Base-by-base conservation (phyloP, 92 coral and sea anemone species). In the Paramuricea clavata region DNA sequence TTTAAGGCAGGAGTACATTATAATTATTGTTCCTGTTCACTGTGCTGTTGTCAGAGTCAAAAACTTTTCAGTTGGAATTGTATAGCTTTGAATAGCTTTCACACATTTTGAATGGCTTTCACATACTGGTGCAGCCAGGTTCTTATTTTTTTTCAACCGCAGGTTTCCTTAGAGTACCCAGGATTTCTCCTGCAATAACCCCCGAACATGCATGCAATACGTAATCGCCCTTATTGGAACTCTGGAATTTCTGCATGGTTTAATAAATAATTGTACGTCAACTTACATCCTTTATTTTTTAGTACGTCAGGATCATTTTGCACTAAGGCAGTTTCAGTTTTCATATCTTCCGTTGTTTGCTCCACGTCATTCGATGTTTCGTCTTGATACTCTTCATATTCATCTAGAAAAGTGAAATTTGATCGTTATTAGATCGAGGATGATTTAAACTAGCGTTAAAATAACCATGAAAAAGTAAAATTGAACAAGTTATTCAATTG, bases 201-300 rank as follows among this genome's bases (percentile, higher is more conserved):
- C 44, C 44, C 4, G 4, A 39, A 39, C 4, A 39, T 39, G 4
- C 5, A 39, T 39, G 44, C 44, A 39, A 4, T 4, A 39, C 44
- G n/a, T n/a, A n/a, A n/a, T n/a, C n/a, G n/a, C 15, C 50, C 7
- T 44, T 7, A 7, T 44, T 3, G 61, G 21, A 3, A 3, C 5
- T 52, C 21, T 2, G 12, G 21, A 52, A 52, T 2, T 52, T 2
- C 61, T 15, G 61, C 61, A 21, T 13, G 61, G 23, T 13, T 52
- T 17, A 3, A 6, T 3, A 21, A 52, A 2, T 33, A 69, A 69
- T 4, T 8, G 25, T 69, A 30, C 11, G n/a, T 74, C 21, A 16
- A 76, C 81, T 76, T 76, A 76, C 81, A 49, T 76, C 81, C 81
- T 76, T 76, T 76, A 30, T 76, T 49, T 76, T 76, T 76, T 1